A percentile compares a stretch with the other conserved stretches of the same genome.
Evolutionary conservation across 2,888 invertebrate genomes (phyloP).

Genomic region (Galerucella pusilla): DNA sequence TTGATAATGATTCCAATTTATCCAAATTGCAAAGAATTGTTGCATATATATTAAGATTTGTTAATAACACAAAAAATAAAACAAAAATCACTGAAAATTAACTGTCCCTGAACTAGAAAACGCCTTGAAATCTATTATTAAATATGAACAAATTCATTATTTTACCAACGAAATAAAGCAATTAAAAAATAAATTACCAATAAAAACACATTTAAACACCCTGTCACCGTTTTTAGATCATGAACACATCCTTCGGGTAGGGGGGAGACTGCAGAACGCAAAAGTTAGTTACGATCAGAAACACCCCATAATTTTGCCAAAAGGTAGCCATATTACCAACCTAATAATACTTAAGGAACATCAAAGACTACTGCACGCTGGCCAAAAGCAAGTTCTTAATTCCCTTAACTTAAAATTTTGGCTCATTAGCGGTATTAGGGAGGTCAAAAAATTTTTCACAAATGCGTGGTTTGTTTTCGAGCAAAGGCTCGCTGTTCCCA

Average conservation of each 20-base stretch:
- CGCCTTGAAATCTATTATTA: constrained; percentile 3
- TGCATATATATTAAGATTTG: constrained; percentile 3
- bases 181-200: background rate
- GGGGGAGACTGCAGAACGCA: constrained; percentile 19
- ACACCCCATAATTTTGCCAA: constrained; percentile 17
- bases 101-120: constrained; percentile 5
- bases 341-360: constrained; percentile 22
- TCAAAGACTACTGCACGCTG: constrained; percentile 23
- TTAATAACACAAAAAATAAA: constrained; percentile 2
- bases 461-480: too few species aligned
- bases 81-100: background rate
- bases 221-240: constrained; percentile 13
- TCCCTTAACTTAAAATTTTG: too few species aligned
- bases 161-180: background rate
- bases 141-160: constrained; percentile 8
- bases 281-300: constrained; percentile 7
- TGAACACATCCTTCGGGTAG: constrained; percentile 14
- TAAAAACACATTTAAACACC: background rate
- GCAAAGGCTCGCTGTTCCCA: too few species aligned
- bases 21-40: background rate
- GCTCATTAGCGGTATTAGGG: too few species aligned
- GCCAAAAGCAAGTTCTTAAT: constrained; percentile 21
- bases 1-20: background rate
- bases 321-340: constrained; percentile 10
- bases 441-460: too few species aligned